Conservation (phyloP, 2,888 invertebrate genomes). For the Chrysolina americana region DNA sequence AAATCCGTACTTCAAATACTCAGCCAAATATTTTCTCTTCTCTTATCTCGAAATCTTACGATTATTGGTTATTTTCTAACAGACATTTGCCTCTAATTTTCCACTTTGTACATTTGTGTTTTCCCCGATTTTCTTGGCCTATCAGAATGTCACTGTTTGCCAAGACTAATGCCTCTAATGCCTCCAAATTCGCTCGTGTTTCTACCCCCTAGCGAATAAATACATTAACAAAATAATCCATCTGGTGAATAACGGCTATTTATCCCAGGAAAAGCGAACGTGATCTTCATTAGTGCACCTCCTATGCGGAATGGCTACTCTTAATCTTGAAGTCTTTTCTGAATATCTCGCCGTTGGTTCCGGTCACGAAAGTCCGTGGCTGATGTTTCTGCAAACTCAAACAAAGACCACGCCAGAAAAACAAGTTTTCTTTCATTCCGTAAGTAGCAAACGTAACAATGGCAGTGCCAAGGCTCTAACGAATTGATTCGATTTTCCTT, state of each 20-base stretch:
- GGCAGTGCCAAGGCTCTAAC: background rate
- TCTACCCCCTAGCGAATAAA: background rate
- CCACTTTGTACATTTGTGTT: too few relatives aligned
- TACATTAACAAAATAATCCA: background rate
- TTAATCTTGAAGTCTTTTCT: conserved; percentile 13
- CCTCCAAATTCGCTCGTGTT: background rate
- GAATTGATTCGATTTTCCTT: conserved; percentile 21
- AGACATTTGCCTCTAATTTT: too few relatives aligned
- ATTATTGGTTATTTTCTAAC: too few relatives aligned
- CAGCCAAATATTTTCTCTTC: too few relatives aligned
- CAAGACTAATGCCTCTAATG: background rate
- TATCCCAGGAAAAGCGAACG: conserved; percentile 2
- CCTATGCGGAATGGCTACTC: background rate
- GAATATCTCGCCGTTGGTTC: conserved; percentile 20
- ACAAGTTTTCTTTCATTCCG: conserved; percentile 18
- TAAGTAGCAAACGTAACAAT: conserved; percentile 13
- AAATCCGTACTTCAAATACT: too few relatives aligned
- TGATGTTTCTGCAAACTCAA: conserved; percentile 8
- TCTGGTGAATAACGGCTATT: background rate
- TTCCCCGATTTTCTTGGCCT: too few relatives aligned
- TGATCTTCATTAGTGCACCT: background rate
- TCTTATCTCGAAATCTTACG: too few relatives aligned
- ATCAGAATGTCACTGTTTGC: background rate
- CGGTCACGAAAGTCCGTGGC: conserved; percentile 25
- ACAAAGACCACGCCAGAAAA: conserved; percentile 6